Evolutionary conservation across 2,113 vertebrate genomes (phyloP).

Genomic region (Peromyscus maniculatus): DNA sequence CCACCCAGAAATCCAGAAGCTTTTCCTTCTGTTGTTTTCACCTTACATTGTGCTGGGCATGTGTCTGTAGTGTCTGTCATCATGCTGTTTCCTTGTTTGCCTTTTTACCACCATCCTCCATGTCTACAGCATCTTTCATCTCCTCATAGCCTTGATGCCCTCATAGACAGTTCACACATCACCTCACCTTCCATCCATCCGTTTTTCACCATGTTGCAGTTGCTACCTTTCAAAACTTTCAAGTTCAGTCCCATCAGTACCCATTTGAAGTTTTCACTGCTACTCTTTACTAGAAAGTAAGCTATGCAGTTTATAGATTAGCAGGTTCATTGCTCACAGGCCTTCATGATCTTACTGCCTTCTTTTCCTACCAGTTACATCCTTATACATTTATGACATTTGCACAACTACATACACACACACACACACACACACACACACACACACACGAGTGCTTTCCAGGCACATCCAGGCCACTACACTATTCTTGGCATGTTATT

Average conservation of each 20-base stretch:
- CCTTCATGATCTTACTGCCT: background rate
- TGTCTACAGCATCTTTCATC: background rate
- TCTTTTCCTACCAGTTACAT: background rate
- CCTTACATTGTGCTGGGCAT: rapidly evolving
- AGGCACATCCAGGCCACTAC: background rate
- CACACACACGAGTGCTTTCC: background rate
- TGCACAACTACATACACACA: no score
- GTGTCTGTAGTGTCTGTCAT: background rate
- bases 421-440: no score
- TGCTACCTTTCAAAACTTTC: background rate
- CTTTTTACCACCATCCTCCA: background rate
- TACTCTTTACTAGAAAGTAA: background rate
- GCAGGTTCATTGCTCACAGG: background rate
- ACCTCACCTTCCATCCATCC: background rate
- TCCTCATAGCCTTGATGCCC: background rate
- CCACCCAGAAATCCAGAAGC: background rate
- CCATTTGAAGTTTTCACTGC: background rate
- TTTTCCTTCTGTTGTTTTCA: background rate
- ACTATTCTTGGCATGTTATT: background rate
- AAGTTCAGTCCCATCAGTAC: background rate
- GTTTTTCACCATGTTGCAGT: background rate
- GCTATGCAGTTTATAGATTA: background rate
- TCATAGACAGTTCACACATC: background rate
- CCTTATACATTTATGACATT: background rate
- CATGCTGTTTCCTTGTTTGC: background rate